phyloP scores from a whole-genome alignment of 2,797 vertebrate genomes.

The Notolepis coatsorum region DNA sequence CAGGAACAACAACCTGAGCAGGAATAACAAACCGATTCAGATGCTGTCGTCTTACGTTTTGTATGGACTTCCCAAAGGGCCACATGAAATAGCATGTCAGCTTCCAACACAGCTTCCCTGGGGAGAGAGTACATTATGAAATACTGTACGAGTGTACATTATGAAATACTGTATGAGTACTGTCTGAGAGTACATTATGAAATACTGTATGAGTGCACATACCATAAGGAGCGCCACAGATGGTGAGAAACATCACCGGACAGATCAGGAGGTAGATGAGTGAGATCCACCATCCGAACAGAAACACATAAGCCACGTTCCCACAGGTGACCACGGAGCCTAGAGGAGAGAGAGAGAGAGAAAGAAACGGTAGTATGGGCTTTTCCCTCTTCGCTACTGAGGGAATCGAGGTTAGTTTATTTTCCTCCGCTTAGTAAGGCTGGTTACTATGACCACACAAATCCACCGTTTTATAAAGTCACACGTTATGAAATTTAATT shows the following conservation, averaged over 20 bases:
- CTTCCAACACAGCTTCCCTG: slow-evolving; percentile 82
- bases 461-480: too few relatives aligned
- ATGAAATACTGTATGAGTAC: background rate
- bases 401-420: too few relatives aligned
- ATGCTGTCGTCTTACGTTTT: slow-evolving; percentile 67
- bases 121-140: background rate
- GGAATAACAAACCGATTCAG: background rate
- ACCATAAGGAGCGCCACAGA: slow-evolving; percentile 86
- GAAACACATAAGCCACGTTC: slow-evolving; percentile 84
- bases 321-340: slow-evolving; percentile 81
- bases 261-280: slow-evolving; percentile 83
- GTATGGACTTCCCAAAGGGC: slow-evolving; percentile 88
- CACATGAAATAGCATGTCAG: slow-evolving; percentile 85
- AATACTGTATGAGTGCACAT: slow-evolving; percentile 46
- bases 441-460: too few relatives aligned
- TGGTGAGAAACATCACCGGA: slow-evolving; percentile 82
- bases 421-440: too few relatives aligned
- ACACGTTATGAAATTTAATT: too few relatives aligned
- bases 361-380: too few relatives aligned
- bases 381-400: too few relatives aligned
- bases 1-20: background rate
- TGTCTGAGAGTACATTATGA: background rate
- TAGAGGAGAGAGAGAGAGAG: slow-evolving; percentile 36
- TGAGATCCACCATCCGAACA: slow-evolving; percentile 92
- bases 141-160: background rate